Evolutionary conservation across 2,113 vertebrate genomes (phyloP).

Genomic region (Sceloporus undulatus): DNA sequence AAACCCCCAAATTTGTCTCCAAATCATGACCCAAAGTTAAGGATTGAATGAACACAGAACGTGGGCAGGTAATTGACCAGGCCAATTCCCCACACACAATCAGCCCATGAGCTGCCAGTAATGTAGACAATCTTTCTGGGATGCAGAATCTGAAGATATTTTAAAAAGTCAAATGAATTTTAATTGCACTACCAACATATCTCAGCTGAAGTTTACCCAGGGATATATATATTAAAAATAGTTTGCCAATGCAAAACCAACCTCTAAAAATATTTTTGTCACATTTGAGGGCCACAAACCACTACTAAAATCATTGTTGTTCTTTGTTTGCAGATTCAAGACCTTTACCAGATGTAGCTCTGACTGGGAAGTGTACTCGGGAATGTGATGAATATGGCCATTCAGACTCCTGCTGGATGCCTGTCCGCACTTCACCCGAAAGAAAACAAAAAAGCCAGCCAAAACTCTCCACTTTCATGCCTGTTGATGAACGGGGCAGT

Average conservation of each 20-base stretch:
- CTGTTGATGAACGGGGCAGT: constrained; percentile 90
- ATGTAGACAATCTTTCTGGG: not conserved
- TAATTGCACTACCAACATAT: not conserved
- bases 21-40: not conserved
- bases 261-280: not conserved
- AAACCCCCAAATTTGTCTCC: not conserved
- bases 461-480: constrained; percentile 99
- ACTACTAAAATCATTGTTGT: constrained; percentile 15
- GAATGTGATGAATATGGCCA: constrained; percentile 99
- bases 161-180: not conserved
- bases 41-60: not conserved
- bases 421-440: constrained; percentile 97
- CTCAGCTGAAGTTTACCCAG: not conserved
- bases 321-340: constrained; percentile 90
- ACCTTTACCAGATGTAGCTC: constrained; percentile 98
- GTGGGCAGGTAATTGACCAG: no score
- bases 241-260: not conserved
- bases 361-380: constrained; percentile 97
- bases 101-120: no score
- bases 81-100: no score
- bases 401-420: constrained; percentile 99
- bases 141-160: not conserved
- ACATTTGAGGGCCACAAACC: not conserved
- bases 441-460: constrained; percentile 95
- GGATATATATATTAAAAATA: not conserved